Base-by-base conservation (phyloP, 2,888 invertebrate genomes). In the Callyntrura sp. region DNA sequence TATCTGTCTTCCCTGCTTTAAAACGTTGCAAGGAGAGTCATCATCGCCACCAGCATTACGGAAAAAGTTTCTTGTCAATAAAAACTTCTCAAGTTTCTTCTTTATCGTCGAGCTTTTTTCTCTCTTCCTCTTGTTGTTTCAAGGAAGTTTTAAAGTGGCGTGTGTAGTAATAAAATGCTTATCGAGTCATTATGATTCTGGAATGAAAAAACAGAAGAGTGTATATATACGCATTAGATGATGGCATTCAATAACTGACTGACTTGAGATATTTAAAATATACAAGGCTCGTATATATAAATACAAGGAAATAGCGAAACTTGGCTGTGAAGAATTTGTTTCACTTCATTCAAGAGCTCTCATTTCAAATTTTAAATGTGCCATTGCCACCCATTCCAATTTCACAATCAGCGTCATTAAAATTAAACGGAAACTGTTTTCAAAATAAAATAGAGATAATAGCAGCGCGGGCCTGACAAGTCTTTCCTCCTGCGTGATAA, bases 151-250 rank as follows among this genome's bases (percentile, higher is more conserved):
- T 20, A 45, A 79, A 82, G 62, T 82, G 78, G 78, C 12, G 20
- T 79, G 78, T 79, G 78, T 14, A 57, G 78, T 79, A 79, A 79
- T 79, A 79, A 79, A 82, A 82, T 82, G 81, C 45, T 82, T 62
- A 82, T 82, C 81, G 62, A 43, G 45, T 62, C 60, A 62, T 82
- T 79, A 79, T 79, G n/a, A 79, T 57, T 79, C 17, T 17, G 78
- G 78, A 79, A 79, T 57, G 57, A 55, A 79, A 28, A 20, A 70
- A 45, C n/a, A 17, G 8, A 17, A 48, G 14, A 23, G 12, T 28
- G 57, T 25, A 28, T 9, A 55, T 1, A 35, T 2, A n/a, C n/a
- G n/a, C n/a, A n/a, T n/a, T n/a, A 68, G 14, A 35, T 11, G 68
- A 68, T 25, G 28, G 5, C 1, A 11, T n/a, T 14, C 6, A 35